phyloP scores from a whole-genome alignment of 1,140 invertebrate species.

The Neodiprion pinetum region DNA sequence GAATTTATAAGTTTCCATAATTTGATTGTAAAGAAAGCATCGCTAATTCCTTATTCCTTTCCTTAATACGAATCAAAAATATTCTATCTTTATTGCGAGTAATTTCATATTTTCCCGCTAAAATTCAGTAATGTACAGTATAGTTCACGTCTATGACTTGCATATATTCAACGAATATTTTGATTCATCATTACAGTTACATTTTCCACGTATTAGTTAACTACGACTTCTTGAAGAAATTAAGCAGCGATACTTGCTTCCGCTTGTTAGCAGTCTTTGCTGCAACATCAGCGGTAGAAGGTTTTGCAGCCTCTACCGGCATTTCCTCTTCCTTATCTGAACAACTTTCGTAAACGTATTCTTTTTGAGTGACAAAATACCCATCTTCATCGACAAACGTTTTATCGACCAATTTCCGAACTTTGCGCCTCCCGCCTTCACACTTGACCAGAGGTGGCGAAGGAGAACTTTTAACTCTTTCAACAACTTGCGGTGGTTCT shows the following conservation, averaged over 20 bases:
- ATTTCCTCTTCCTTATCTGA: slow-evolving; percentile 45
- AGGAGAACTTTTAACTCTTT: slow-evolving; percentile 12
- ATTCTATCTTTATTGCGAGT: too few species aligned
- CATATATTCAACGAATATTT: too few species aligned
- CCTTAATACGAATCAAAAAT: too few species aligned
- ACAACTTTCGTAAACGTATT: slow-evolving; percentile 49
- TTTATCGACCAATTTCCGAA: slow-evolving; percentile 48
- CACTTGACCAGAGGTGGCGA: slow-evolving; percentile 36
- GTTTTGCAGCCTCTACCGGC: slow-evolving; percentile 21
- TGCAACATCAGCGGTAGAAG: not conserved
- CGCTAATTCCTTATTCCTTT: too few species aligned
- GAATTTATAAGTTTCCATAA: too few species aligned
- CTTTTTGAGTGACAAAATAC: slow-evolving; percentile 53
- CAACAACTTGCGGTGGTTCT: not conserved
- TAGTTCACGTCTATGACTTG: too few species aligned
- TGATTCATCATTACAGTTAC: too few species aligned
- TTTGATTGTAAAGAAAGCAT: too few species aligned
- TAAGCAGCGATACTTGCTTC: not conserved
- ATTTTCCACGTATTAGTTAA: not conserved
- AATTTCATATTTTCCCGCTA: too few species aligned
- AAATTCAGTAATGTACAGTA: too few species aligned
- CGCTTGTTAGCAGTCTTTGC: not conserved
- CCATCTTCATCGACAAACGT: slow-evolving; percentile 55
- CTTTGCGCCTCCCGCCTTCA: slow-evolving; percentile 44
- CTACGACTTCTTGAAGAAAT: slow-evolving; percentile 1